These are phyloP conservation scores for Patella pellucida DNA, from an alignment of 2,888 invertebrate species.

Conservation along the genomic window DNA sequence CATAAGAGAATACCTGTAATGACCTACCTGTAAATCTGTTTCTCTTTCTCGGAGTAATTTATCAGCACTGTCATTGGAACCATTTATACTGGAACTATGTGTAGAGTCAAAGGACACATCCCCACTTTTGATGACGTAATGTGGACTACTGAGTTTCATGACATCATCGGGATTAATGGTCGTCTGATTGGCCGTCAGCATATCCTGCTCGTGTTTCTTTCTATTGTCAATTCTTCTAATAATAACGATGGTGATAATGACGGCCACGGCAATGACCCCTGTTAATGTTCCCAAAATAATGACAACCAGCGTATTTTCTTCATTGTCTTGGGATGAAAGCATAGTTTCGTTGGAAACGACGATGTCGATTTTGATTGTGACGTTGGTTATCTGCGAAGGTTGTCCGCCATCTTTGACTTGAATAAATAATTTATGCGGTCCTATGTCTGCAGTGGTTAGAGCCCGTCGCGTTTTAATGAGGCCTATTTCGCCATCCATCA, in stretches of 20 bases:
- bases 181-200: slow-evolving; percentile 8
- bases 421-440: slow-evolving; percentile 33
- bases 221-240: slow-evolving; percentile 37
- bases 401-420: slow-evolving; percentile 34
- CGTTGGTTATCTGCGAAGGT: slow-evolving; percentile 31
- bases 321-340: slow-evolving; percentile 30
- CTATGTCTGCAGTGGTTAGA: slow-evolving; percentile 33
- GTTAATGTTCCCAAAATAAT: slow-evolving; percentile 40
- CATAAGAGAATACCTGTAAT: neutral
- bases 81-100: slow-evolving; percentile 16
- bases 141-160: neutral
- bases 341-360: slow-evolving; percentile 35
- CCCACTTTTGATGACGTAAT: slow-evolving; percentile 34
- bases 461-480: slow-evolving; percentile 31
- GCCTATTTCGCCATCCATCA: slow-evolving; percentile 30
- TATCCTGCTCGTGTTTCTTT: slow-evolving; percentile 30
- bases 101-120: slow-evolving; percentile 24
- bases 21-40: slow-evolving; percentile 13
- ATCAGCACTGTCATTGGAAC: slow-evolving; percentile 20
- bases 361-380: slow-evolving; percentile 34
- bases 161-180: neutral
- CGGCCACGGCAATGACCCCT: slow-evolving; percentile 39
- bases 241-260: slow-evolving; percentile 41
- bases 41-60: slow-evolving; percentile 12
- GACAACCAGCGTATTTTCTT: slow-evolving; percentile 38